A percentile compares a stretch with the other conserved stretches of the same genome.
Evolutionary conservation across 2,797 vertebrate genomes (phyloP).

Genomic region (Gambelia wislizenii): DNA sequence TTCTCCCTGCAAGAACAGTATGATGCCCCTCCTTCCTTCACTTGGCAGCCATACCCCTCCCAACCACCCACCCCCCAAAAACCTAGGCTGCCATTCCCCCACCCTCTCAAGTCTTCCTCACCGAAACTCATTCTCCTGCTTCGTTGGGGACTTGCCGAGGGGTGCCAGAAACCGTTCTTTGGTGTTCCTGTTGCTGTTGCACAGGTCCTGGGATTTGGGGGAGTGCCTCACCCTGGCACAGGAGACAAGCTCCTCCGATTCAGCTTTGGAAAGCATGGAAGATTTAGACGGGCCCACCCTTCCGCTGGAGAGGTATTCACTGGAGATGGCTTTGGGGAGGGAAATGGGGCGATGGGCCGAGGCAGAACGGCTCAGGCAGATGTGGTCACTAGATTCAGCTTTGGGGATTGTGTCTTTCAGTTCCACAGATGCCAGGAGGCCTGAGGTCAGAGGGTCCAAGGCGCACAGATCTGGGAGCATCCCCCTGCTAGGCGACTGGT

Average conservation of each 20-base stretch:
- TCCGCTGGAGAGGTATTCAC: slow-evolving; percentile 57
- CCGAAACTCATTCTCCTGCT: slow-evolving; percentile 72
- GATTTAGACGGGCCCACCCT: slow-evolving; percentile 37
- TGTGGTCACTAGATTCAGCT: slow-evolving; percentile 65
- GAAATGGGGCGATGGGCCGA: slow-evolving; percentile 16
- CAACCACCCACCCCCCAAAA: neutral
- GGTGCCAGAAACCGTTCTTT: slow-evolving; percentile 43
- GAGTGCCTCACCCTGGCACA: slow-evolving; percentile 39
- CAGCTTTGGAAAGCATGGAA: neutral
- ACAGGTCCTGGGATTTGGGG: slow-evolving; percentile 34
- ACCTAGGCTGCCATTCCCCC: fast-evolving
- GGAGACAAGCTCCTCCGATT: slow-evolving; percentile 38
- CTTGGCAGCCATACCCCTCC: no score
- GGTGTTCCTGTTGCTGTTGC: neutral
- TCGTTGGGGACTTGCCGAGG: slow-evolving; percentile 54
- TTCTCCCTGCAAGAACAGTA: no score
- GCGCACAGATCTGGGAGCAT: slow-evolving; percentile 29
- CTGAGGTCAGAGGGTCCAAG: neutral
- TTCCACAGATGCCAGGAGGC: slow-evolving; percentile 25
- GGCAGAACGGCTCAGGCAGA: slow-evolving; percentile 35
- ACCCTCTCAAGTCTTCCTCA: slow-evolving; percentile 55
- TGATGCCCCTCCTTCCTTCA: neutral
- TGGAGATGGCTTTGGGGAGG: slow-evolving; percentile 68
- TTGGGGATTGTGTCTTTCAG: slow-evolving; percentile 63
- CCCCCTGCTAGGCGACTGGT: slow-evolving; percentile 54